Base-by-base conservation (phyloP, 2,113 vertebrate genomes). In the Oryzias curvinotus region DNA sequence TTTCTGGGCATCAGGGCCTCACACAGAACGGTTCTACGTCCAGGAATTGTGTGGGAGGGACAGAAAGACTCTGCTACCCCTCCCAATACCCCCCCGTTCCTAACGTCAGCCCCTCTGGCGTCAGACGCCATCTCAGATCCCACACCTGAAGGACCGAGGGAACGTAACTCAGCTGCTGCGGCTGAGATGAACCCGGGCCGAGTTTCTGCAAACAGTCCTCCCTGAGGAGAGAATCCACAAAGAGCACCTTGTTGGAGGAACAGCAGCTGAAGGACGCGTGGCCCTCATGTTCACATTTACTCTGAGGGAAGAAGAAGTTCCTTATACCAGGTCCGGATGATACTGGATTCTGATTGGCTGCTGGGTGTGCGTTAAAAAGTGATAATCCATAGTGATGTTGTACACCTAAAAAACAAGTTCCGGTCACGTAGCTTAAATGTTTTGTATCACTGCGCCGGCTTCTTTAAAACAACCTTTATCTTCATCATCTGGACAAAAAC, bases 201-300 rank as follows among this genome's bases (percentile, higher is more conserved):
- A 25, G 68, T 30, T 50, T 80, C 72, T 58, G 57, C 43, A 71
- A 75, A 81, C 21, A 67, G 16, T 3, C 71, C 71, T 18, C 47
- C 60, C 60, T 42, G 50, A 25, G 69, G 41, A 54, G 55, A 63
- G 14, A 17, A 44, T 28, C 65, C 77, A 84, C 83, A 87, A 78
- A 72, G 77, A 41, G 57, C 53, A 57, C 76, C 77, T 83, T 87
- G 88, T 88, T 26, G 14, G 4, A 64, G 67, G 63, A 60, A 62
- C 79, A 80, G 81, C 73, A 72, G 72, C 65, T 75, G 83, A 67
- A 85, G 75, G 80, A 71, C 1, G 74, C 62, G 1, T 1, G 83
- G 50, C 75, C 67, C 6, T n/a, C 60, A 0, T 42, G 17, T 7
- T 47, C 1, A 19, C n/a, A 18, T 48, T 48, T 19, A 36, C 36